Base-by-base conservation (phyloP, 2,113 vertebrate species). In the Laterallus jamaicensis region DNA sequence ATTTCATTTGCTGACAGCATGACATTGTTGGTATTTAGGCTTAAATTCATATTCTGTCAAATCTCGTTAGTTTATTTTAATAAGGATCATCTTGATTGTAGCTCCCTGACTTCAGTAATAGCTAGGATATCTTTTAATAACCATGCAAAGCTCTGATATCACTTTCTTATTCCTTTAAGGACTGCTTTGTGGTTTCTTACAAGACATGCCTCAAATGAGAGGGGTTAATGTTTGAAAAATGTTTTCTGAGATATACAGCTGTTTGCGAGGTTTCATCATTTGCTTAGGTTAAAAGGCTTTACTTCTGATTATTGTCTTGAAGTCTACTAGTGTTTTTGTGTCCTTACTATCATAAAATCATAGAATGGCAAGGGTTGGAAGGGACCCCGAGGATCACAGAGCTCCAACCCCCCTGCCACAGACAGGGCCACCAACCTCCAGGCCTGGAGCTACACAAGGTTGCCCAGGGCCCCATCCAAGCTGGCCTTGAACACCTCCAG, bases 21-120 rank as follows among this genome's bases (percentile, higher is more conserved):
- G 91, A 89, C 67, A 76, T 82, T 93, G 93, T 94, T 96, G 86
- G 76, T 94, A 78, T 95, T 94, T 90, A 94, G 92, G 76, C 77
- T 88, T 92, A 90, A 93, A 93, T 90, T 94, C 44, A 75, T 49
- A 64, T 81, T 96, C 69, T 96, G 92, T 88, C 89, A 89, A 87
- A 95, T 92, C 91, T 92, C 73, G 86, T 93, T 93, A 88, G 42
- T 56, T 90, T 90, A 77, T 90, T 94, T 90, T 67, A 90, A 71
- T 82, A 84, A 73, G 54, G 49, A 71, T 93, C 63, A 90, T 86
- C 80, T 94, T 81, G 68, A 81, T 88, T 75, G 69, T 54, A 60
- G n/a, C 32, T 95, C 54, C 32, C 29, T 93, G 56, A 21, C 26
- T 86, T 88, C 64, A 93, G 1, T 94, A 78, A 68, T 20, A 54